These are phyloP conservation scores for Gavia stellata DNA, from an alignment of 2,113 vertebrate genomes.

Conservation along the genomic window DNA sequence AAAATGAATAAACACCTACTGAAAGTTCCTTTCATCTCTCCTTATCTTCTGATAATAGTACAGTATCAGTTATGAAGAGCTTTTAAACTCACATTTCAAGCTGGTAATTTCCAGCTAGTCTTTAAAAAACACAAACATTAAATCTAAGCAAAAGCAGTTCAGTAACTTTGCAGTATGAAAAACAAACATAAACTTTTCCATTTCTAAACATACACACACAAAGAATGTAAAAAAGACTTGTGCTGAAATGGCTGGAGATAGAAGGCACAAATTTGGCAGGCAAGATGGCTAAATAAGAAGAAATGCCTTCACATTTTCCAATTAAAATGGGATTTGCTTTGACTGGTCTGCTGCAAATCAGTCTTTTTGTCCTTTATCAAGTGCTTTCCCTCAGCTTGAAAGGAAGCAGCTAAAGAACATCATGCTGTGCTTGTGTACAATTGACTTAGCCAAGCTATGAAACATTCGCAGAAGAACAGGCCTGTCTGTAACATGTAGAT, in stretches of 20 bases:
- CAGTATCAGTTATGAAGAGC: neutral
- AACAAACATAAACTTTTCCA: neutral
- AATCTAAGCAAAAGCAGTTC: neutral
- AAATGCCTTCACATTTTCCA: constrained; percentile 6
- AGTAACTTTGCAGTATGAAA: neutral
- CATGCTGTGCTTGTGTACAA: constrained; percentile 11
- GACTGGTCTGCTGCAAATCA: neutral
- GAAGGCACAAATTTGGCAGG: neutral
- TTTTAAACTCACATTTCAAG: neutral
- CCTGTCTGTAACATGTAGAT: neutral
- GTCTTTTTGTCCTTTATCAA: neutral
- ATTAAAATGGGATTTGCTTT: constrained; percentile 22
- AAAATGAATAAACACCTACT: neutral
- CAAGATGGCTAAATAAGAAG: neutral
- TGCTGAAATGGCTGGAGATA: neutral
- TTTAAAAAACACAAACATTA: neutral
- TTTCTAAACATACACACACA: neutral
- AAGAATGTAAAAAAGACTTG: neutral
- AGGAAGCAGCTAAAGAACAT: constrained; percentile 26
- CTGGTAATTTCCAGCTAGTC: neutral
- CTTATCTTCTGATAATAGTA: neutral
- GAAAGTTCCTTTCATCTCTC: neutral
- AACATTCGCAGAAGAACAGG: neutral
- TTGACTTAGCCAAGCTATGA: constrained; percentile 5
- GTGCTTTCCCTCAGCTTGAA: neutral